Conservation (phyloP, 1,140 invertebrate species). For the Anadara kagoshimensis region DNA sequence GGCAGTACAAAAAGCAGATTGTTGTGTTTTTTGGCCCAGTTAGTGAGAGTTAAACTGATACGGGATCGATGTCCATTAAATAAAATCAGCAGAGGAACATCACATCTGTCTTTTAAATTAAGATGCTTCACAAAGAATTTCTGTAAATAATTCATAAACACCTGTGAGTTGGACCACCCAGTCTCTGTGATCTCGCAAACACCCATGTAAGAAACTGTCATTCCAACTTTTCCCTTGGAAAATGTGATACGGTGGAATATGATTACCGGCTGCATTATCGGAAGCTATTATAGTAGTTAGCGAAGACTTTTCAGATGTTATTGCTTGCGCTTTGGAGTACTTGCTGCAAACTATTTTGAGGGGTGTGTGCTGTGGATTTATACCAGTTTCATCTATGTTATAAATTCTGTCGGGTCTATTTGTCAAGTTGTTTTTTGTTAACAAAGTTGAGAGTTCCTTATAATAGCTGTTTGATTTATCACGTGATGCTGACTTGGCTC, state of each 20-base stretch:
- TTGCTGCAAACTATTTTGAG: background rate
- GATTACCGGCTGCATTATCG: background rate
- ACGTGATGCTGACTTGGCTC: too few species aligned
- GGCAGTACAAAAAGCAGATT: conserved; percentile 1
- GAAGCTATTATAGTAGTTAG: background rate
- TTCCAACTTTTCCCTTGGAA: conserved; percentile 11
- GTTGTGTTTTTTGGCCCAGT: conserved; percentile 8
- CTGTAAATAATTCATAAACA: conserved; percentile 14
- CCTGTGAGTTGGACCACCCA: conserved; percentile 14
- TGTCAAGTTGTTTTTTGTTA: too few species aligned
- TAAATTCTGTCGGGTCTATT: too few species aligned
- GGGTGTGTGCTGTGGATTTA: too few species aligned
- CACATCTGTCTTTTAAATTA: background rate
- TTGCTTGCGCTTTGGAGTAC: background rate
- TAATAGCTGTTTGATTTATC: too few species aligned
- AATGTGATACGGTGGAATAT: conserved; percentile 3
- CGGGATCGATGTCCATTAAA: conserved; percentile 9
- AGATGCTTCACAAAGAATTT: conserved; percentile 12
- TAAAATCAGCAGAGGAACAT: background rate
- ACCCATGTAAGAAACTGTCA: background rate
- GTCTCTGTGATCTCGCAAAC: conserved; percentile 12
- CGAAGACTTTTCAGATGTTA: background rate
- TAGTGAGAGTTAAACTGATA: background rate
- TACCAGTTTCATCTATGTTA: too few species aligned
- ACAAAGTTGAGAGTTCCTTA: too few species aligned